These are phyloP conservation scores for Cataglyphis albicans DNA, from an alignment of 2,888 invertebrate genomes.

Conservation along the genomic window DNA sequence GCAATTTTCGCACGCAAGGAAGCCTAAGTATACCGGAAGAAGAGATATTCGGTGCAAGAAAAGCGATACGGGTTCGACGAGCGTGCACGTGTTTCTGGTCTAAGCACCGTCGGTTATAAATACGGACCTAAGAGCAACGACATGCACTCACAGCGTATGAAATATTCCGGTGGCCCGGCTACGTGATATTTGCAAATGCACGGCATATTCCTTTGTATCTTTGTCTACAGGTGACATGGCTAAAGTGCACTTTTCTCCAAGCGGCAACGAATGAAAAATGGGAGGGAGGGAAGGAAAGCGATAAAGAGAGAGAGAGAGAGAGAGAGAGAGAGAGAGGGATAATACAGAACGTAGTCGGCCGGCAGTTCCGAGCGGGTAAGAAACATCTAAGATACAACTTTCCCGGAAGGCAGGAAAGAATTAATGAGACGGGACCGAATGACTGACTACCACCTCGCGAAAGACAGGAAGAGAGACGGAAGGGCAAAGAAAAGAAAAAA, in stretches of 20 bases:
- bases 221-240: slow-evolving; percentile 72
- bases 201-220: slow-evolving; percentile 76
- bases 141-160: slow-evolving; percentile 67
- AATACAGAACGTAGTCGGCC: background rate
- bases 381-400: slow-evolving; percentile 60
- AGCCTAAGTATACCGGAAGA: background rate
- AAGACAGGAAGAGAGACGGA: background rate
- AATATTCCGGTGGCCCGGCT: slow-evolving; percentile 69
- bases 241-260: slow-evolving; percentile 71
- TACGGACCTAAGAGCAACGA: slow-evolving; percentile 60
- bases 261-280: slow-evolving; percentile 72
- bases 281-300: slow-evolving; percentile 50
- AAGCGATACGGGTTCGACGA: background rate
- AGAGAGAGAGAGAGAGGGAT: background rate
- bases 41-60: slow-evolving; percentile 2
- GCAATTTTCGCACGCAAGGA: background rate
- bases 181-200: slow-evolving; percentile 70
- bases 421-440: slow-evolving; percentile 63
- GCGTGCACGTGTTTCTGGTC: slow-evolving; percentile 34
- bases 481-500: background rate
- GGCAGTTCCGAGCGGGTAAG: slow-evolving; percentile 39
- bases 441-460: slow-evolving; percentile 58
- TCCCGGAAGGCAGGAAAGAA: slow-evolving; percentile 57
- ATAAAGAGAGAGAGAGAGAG: slow-evolving; percentile 15
- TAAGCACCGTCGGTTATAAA: slow-evolving; percentile 51